Percentiles rank a stretch among this genome's conserved stretches.
Conservation (phyloP, 2,888 invertebrate genomes). For the Aquatica leii region DNA sequence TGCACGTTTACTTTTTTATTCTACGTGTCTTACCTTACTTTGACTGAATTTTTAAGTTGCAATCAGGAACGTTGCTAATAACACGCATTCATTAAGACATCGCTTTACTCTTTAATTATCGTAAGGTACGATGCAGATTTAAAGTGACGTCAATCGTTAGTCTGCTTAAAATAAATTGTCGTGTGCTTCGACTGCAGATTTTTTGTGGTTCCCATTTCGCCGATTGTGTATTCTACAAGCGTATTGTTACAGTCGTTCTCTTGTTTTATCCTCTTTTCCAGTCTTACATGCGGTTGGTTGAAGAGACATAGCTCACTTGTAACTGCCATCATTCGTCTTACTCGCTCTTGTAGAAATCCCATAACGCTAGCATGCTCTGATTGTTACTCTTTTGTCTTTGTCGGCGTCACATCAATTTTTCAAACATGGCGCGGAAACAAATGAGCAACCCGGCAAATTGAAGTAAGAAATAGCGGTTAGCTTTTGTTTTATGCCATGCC, state of each 20-base stretch:
- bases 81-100: too few species aligned
- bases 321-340: constrained; percentile 51
- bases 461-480: constrained; percentile 63
- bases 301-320: constrained; percentile 52
- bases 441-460: constrained; percentile 62
- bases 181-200: constrained; percentile 35
- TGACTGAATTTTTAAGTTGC: too few species aligned
- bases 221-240: constrained; percentile 58
- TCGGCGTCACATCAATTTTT: constrained; percentile 63
- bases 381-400: constrained; percentile 60
- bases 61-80: too few species aligned
- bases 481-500: constrained; percentile 62
- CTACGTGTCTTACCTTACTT: neutral
- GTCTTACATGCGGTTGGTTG: constrained; percentile 58
- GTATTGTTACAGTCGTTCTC: constrained; percentile 57
- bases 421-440: constrained; percentile 62
- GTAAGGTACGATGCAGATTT: neutral
- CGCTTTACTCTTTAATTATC: too few species aligned
- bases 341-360: constrained; percentile 49
- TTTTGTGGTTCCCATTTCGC: constrained; percentile 39
- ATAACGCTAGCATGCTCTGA: constrained; percentile 55
- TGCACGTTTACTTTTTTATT: neutral
- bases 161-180: constrained; percentile 8
- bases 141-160: neutral
- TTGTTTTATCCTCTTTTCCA: constrained; percentile 57